Base-by-base conservation (phyloP, 2,888 invertebrate species). In the Cerastoderma edule region DNA sequence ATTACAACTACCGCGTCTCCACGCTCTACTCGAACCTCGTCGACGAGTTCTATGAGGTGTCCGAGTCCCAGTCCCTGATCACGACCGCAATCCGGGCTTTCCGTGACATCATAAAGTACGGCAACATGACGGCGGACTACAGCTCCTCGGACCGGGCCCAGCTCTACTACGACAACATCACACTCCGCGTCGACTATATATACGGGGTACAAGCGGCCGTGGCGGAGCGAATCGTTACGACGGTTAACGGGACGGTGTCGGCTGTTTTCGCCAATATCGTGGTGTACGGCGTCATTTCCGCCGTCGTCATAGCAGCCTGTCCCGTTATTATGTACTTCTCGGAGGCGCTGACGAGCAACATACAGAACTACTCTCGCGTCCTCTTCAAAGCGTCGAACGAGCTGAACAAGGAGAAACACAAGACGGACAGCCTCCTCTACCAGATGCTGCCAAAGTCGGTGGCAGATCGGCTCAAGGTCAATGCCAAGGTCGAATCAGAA, bases 81-180 rank as follows among this genome's bases (percentile, higher is more conserved):
- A 78, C 71, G n/a, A 35, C 39, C 0, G 68, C 74, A 13, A 75
- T 94, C 93, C 75, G 93, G 93, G 87, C 86, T 33, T 84, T 87
- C 35, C 82, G 94, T 88, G 96, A 73, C 30, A 81, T 84, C 32
- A 86, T 86, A 16, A 84, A 81, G 56, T 72, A 81, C 56, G 65
- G 72, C 32, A 72, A 77, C 28, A 22, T 68, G 24, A 56, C 66
- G 0, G 68, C 44, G 1, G 33, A 30, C 2, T 80, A 75, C 48
- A 56, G n/a, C 1, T 74, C 95, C 89, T 95, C 96, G 10, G 93
- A 94, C 0, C 96, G 96, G 77, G 96, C 97, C 5, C 95, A 96
- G 68, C 95, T 95, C 82, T 97, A 97, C 92, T 97, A 96, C 89
- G 96, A 97, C 90, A 95, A 96, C 68, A 96, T 97, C 92, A 96